These are phyloP conservation scores for Embiotoca jacksoni DNA, from an alignment of 2,113 vertebrate genomes.

Conservation along the genomic window DNA sequence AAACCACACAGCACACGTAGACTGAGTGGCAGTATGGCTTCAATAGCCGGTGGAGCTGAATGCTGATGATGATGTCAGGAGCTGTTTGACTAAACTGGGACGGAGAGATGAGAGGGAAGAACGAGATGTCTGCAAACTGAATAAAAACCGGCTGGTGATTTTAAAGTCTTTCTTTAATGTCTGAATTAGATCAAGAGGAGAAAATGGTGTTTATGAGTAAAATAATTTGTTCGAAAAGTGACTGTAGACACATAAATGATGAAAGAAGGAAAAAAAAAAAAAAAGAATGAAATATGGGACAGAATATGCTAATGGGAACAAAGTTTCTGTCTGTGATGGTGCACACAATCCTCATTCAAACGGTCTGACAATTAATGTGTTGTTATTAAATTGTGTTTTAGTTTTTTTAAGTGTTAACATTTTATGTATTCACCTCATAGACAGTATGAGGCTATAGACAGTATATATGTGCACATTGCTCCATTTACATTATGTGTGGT, in stretches of 20 bases:
- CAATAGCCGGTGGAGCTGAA: conserved; percentile 23
- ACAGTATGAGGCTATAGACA: no score
- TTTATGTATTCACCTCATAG: no score
- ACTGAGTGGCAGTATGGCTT: conserved; percentile 21
- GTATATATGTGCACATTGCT: no score
- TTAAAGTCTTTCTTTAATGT: conserved; percentile 34
- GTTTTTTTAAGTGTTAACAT: no score
- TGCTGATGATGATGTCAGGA: conserved; percentile 46
- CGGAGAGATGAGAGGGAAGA: conserved; percentile 51
- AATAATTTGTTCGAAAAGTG: conserved; percentile 13
- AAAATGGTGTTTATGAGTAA: conserved; percentile 12
- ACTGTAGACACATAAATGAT: conserved; percentile 12
- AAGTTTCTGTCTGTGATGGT: neutral
- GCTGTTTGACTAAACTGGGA: conserved; percentile 66
- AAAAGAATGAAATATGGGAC: conserved; percentile 10
- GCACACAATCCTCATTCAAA: neutral
- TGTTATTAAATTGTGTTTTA: no score
- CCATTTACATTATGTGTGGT: no score
- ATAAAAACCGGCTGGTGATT: conserved; percentile 50
- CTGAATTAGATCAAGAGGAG: conserved; percentile 46
- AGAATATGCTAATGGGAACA: conserved; percentile 1
- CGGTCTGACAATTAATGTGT: neutral
- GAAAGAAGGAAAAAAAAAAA: neutral
- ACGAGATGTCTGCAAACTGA: conserved; percentile 8
- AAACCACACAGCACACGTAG: conserved; percentile 13